phyloP scores from a whole-genome alignment of 2,113 vertebrate species.

The Martes martes region DNA sequence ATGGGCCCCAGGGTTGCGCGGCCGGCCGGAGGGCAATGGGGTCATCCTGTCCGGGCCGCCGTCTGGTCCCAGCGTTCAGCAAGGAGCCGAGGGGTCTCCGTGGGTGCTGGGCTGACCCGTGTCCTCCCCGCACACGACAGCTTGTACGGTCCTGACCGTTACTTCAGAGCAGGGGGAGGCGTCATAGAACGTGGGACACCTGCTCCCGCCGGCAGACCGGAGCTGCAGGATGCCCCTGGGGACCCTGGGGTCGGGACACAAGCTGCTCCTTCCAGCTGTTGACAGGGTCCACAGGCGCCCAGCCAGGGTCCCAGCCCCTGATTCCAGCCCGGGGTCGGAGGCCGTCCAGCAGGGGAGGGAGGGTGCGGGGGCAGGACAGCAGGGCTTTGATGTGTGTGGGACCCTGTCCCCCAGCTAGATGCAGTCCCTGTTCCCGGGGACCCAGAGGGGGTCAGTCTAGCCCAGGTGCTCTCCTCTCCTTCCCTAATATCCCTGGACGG shows the following conservation, averaged over 20 bases:
- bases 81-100: background rate
- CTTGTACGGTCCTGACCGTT: background rate
- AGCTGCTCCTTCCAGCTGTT: background rate
- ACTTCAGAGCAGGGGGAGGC: background rate
- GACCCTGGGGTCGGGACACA: background rate
- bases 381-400: background rate
- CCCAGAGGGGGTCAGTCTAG: background rate
- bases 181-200: background rate
- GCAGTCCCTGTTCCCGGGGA: background rate
- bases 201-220: background rate
- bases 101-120: background rate
- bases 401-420: background rate
- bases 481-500: background rate
- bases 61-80: background rate
- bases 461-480: background rate
- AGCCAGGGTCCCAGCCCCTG: background rate
- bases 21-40: fast-evolving
- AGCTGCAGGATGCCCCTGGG: background rate
- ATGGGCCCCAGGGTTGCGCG: background rate
- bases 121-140: fast-evolving
- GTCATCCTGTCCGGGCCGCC: background rate
- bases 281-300: background rate
- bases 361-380: fast-evolving
- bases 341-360: background rate
- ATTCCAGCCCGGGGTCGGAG: background rate